phyloP scores from a whole-genome alignment of 2,797 vertebrate species.

The Amazona ochrocephala region DNA sequence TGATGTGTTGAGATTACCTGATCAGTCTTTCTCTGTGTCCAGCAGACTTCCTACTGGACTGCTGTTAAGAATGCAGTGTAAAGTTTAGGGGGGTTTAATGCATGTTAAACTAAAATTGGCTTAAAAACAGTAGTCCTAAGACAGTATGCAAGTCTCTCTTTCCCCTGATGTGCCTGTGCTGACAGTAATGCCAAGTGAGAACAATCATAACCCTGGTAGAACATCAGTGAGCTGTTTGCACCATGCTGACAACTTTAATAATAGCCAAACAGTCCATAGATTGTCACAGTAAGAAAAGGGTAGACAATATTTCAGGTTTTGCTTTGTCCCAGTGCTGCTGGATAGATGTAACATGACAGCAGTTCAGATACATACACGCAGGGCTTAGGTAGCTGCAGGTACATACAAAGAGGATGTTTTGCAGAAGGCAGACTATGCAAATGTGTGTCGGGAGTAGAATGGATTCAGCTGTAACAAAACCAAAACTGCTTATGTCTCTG shows the following conservation, averaged over 20 bases:
- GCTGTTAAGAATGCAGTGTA: not conserved
- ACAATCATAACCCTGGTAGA: not conserved
- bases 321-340: not conserved
- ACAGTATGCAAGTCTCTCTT: not conserved
- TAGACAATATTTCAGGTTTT: slow-evolving; percentile 15
- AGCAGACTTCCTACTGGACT: not conserved
- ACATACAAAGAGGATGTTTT: not conserved
- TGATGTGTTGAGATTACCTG: not conserved
- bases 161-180: not conserved
- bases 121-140: not conserved
- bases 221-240: slow-evolving; percentile 10
- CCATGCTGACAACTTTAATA: slow-evolving; percentile 35
- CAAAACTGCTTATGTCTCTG: not conserved
- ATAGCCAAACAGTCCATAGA: not conserved
- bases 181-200: slow-evolving; percentile 13
- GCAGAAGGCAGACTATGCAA: not conserved
- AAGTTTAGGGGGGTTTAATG: not conserved
- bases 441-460: not conserved
- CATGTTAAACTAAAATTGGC: slow-evolving; percentile 3
- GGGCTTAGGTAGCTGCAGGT: not conserved
- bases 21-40: not conserved
- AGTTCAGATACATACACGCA: not conserved
- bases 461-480: not conserved
- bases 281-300: slow-evolving; percentile 25
- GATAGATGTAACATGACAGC: slow-evolving; percentile 32